phyloP scores from a whole-genome alignment of 92 coral and sea anemone genomes.

The Desmophyllum pertusum region DNA sequence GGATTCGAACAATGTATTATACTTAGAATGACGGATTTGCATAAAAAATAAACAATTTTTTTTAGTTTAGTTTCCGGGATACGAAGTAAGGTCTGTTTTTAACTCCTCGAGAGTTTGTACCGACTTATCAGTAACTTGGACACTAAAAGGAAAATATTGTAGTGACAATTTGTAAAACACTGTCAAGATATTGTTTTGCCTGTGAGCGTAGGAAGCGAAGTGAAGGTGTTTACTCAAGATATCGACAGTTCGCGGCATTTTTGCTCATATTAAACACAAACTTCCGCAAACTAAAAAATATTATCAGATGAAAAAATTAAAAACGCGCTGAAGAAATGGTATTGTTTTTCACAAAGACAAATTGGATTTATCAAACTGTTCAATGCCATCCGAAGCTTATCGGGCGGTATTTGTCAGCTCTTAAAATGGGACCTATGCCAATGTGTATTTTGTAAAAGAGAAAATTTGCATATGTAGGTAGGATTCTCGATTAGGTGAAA shows the following conservation, averaged over 20 bases:
- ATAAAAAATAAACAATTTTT: background rate
- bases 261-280: constrained; percentile 27
- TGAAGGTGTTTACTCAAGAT: background rate
- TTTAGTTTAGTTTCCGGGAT: background rate
- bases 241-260: constrained; percentile 21
- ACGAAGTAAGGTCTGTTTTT: background rate
- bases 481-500: constrained; percentile 17
- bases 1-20: background rate
- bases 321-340: background rate
- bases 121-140: background rate
- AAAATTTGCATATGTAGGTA: constrained; percentile 17
- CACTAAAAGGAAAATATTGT: background rate
- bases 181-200: constrained; percentile 6
- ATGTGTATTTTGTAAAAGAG: constrained; percentile 25
- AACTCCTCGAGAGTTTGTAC: background rate
- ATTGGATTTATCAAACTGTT: constrained; percentile 3
- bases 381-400: background rate
- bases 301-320: background rate
- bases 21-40: background rate
- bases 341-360: background rate
- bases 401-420: background rate
- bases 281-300: constrained; percentile 15
- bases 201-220: background rate
- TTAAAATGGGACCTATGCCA: constrained; percentile 22
- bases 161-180: background rate